Evolutionary conservation across 2,113 vertebrate genomes (phyloP), one percentile per base, ranked within the genome.

Genomic region (Poeciliopsis occidentalis): DNA sequence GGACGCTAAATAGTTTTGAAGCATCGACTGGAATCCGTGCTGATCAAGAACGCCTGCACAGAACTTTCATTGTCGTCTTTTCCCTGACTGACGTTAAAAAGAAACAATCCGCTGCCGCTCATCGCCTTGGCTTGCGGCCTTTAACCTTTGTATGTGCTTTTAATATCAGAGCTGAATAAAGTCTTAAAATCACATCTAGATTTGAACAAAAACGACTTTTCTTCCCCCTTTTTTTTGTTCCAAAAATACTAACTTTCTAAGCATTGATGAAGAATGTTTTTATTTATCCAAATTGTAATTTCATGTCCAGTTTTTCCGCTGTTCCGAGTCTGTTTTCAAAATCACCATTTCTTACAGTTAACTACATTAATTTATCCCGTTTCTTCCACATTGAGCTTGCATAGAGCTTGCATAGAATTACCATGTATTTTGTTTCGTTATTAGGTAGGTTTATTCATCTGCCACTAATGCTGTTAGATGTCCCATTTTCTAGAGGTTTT

Each of bases 131-230:
- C 41, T 73, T n/a, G 60, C 26, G 66, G 1, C 29, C 22, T 60
- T 76, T 29, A 60, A 15, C 2, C 26, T 78, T 76, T 78, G n/a
- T 51, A 29, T 82, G 30, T 67, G 39, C 22, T 78, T 83, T 73
- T 85, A 79, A 19, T 78, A 30, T 71, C 60, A 0, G 66, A 82
- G 51, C 51, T 80, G 26, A 90, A 88, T 92, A 89, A 90, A 92
- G 75, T 84, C 76, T 89, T 75, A 29, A 44, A 61, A 41, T 65
- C 61, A 15, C 44, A 75, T 81, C 44, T 51, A 44, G 29, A 69
- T 80, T 81, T 67, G 15, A 32, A 63, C 7, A 63, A 30, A 29
- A 30, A 24, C 3, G 17, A 47, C 44, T 47, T 19, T 19, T 7
- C 15, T 44, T 44, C 44, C 17, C 17, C 17, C 0, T 44, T 17